These are phyloP conservation scores for Hydrotaea cyrtoneurina DNA, from an alignment of 2,888 invertebrate species.

Conservation along the genomic window DNA sequence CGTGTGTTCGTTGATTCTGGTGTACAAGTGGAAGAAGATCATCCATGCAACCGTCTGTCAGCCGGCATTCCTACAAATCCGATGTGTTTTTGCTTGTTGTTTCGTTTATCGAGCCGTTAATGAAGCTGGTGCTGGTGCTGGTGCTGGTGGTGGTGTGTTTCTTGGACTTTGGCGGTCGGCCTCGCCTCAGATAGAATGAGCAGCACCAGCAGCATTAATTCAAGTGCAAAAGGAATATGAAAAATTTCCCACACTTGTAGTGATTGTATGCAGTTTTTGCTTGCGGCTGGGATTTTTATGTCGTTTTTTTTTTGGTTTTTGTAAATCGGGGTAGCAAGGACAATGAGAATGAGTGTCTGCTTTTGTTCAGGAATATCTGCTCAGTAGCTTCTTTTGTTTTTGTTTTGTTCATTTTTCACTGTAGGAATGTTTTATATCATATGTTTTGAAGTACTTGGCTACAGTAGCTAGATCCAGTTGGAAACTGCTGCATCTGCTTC, in stretches of 20 bases:
- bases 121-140: conserved; percentile 2
- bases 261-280: conserved; percentile 60
- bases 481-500: neutral
- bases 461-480: conserved; percentile 1
- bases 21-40: neutral
- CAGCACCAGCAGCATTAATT: neutral
- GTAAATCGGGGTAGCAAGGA: neutral
- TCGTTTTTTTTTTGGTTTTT: conserved; percentile 15
- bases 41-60: neutral
- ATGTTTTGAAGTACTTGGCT: neutral
- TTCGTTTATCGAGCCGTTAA: neutral
- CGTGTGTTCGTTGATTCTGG: neutral
- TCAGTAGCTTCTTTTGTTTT: conserved; percentile 41
- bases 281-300: neutral
- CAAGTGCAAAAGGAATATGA: conserved; percentile 64
- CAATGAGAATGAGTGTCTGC: neutral
- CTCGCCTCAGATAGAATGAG: neutral
- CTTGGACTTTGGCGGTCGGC: neutral
- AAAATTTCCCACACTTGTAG: conserved; percentile 66
- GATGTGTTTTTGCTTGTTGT: neutral
- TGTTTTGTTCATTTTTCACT: neutral
- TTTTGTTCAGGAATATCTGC: neutral
- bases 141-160: neutral
- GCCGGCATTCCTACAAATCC: conserved; percentile 3
- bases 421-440: no score